phyloP scores from a whole-genome alignment of 2,113 vertebrate species.

The Mastomys natalensis region DNA sequence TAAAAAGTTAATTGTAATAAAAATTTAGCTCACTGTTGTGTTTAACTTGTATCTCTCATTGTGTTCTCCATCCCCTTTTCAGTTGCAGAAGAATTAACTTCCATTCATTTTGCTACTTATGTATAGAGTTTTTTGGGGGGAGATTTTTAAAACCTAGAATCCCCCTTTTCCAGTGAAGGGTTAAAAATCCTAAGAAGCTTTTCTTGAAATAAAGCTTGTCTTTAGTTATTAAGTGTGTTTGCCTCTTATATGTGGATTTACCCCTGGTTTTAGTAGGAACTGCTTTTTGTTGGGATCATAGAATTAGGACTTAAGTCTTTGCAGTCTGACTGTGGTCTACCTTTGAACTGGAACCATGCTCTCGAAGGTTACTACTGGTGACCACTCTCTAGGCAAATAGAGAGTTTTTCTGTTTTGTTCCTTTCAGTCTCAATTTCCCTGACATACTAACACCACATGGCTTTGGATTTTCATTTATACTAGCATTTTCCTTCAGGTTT shows the following conservation, averaged over 20 bases:
- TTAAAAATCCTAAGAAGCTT: conserved; percentile 80
- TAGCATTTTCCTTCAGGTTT: conserved; percentile 13
- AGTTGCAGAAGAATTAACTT: conserved; percentile 63
- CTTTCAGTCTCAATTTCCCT: conserved; percentile 43
- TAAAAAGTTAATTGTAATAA: conserved; percentile 30
- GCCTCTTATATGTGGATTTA: conserved; percentile 78
- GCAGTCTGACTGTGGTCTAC: conserved; percentile 51
- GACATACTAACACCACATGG: conserved; percentile 35
- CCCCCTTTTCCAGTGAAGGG: conserved; percentile 63
- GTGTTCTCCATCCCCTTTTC: not conserved
- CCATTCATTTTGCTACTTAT: conserved; percentile 53
- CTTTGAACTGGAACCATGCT: conserved; percentile 43
- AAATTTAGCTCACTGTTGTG: conserved; percentile 27
- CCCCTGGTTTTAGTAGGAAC: conserved; percentile 75
- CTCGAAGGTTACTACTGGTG: conserved; percentile 55
- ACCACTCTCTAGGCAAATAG: conserved; percentile 64
- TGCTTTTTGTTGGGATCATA: conserved; percentile 66
- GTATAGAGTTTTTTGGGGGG: not conserved
- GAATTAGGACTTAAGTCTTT: conserved; percentile 76
- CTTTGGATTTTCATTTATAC: conserved; percentile 25
- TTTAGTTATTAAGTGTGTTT: conserved; percentile 75
- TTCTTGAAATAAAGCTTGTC: conserved; percentile 77
- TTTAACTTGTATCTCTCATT: not conserved
- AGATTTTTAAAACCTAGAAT: conserved; percentile 68
- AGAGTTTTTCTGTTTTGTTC: not conserved